A percentile compares a stretch with the other conserved stretches of the same genome.
phyloP scores from a whole-genome alignment of 2,888 invertebrate genomes.

The Diaphora mendica region DNA sequence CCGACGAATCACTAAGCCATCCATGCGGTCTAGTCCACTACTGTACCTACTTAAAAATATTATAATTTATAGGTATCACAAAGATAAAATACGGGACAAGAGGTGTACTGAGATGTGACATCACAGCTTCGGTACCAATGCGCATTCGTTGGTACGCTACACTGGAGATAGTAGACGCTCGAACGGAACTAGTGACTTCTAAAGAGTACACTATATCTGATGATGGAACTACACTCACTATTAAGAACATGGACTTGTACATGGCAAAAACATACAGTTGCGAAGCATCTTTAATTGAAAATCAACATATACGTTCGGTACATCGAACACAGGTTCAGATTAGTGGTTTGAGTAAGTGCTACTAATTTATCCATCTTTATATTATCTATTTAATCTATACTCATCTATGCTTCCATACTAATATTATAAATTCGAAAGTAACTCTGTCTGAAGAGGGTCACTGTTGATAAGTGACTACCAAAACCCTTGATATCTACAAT shows the following conservation, averaged over 20 bases:
- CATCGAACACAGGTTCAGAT: constrained; percentile 33
- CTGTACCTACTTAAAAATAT: not conserved
- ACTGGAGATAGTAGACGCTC: constrained; percentile 20
- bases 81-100: constrained; percentile 28
- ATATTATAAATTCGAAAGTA: too few relatives aligned
- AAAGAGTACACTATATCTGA: constrained; percentile 31
- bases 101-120: constrained; percentile 36
- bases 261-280: constrained; percentile 38
- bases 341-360: constrained; percentile 38
- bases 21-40: not conserved
- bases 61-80: constrained; percentile 23
- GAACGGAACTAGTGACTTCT: constrained; percentile 26
- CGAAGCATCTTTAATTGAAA: constrained; percentile 28
- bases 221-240: constrained; percentile 33
- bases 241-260: constrained; percentile 37
- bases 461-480: too few relatives aligned
- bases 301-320: constrained; percentile 18
- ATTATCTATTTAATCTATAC: too few relatives aligned
- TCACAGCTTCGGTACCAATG: constrained; percentile 41
- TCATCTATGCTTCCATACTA: too few relatives aligned
- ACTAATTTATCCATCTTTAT: too few relatives aligned
- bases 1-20: too few relatives aligned
- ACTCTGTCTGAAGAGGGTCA: too few relatives aligned
- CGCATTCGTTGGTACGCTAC: constrained; percentile 38
- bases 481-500: too few relatives aligned